phyloP scores from a whole-genome alignment of 1,140 invertebrate genomes.

The Drosophila baimaii region DNA sequence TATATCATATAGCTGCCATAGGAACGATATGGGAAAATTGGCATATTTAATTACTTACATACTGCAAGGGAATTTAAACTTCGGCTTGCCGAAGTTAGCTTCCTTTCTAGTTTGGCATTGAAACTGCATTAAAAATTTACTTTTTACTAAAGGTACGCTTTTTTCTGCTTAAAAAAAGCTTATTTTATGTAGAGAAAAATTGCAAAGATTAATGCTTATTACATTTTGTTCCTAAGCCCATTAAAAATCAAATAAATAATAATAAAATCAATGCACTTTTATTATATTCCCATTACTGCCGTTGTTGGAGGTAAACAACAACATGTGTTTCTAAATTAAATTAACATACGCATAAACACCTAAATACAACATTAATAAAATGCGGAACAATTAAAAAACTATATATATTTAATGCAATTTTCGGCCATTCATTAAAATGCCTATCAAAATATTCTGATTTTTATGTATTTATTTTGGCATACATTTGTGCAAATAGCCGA shows the following conservation, averaged over 20 bases:
- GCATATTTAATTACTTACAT: too few relatives aligned
- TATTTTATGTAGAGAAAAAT: too few relatives aligned
- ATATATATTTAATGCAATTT: background rate
- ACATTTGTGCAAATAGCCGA: slow-evolving; percentile 3
- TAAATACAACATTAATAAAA: background rate
- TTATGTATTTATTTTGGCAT: background rate
- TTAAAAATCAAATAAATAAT: background rate
- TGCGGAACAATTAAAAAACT: slow-evolving; percentile 1
- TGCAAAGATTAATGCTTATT: background rate
- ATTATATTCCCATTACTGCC: background rate
- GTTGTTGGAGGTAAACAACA: background rate
- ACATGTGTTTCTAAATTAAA: background rate
- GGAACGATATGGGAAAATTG: too few relatives aligned
- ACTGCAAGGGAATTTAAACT: too few relatives aligned
- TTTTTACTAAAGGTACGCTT: too few relatives aligned
- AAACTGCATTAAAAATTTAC: background rate
- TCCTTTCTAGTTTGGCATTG: too few relatives aligned
- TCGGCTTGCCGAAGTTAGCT: too few relatives aligned
- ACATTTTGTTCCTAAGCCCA: background rate
- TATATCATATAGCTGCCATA: too few relatives aligned
- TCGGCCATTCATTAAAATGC: background rate
- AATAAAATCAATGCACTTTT: background rate
- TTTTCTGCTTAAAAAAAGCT: too few relatives aligned
- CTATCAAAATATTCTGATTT: background rate
- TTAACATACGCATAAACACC: background rate